These are phyloP conservation scores for Phytoseiulus persimilis DNA, from an alignment of 2,888 invertebrate species.

Conservation along the genomic window DNA sequence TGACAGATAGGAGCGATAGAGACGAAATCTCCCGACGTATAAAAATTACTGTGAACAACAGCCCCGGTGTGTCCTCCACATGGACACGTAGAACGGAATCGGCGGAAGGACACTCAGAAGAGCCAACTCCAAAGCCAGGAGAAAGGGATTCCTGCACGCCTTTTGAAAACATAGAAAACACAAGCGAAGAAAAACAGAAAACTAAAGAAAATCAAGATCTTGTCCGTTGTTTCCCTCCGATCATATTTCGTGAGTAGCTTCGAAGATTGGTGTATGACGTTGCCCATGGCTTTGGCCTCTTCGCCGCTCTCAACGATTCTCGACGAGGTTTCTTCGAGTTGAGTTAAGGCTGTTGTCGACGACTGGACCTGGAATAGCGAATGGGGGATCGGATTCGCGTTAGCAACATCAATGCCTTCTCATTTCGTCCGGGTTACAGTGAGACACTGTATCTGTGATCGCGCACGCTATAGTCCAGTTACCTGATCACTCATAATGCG, in stretches of 20 bases:
- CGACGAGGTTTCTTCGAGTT: slow-evolving; percentile 48
- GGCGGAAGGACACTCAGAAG: background rate
- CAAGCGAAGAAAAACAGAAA: slow-evolving; percentile 80
- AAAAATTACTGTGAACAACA: too few relatives aligned
- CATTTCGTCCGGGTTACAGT: too few relatives aligned
- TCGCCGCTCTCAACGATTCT: slow-evolving; percentile 61
- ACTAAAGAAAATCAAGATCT: slow-evolving; percentile 75
- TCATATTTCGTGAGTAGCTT: slow-evolving; percentile 88
- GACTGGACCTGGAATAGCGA: background rate
- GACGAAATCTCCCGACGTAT: too few relatives aligned
- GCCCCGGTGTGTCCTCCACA: background rate
- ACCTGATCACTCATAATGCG: slow-evolving; percentile 77
- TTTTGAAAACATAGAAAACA: slow-evolving; percentile 84
- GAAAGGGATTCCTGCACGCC: slow-evolving; percentile 54
- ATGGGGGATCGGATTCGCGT: background rate
- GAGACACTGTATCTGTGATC: too few relatives aligned
- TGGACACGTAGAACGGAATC: background rate
- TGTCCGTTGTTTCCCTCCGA: slow-evolving; percentile 86
- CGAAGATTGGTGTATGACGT: slow-evolving; percentile 76
- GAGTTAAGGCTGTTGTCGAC: slow-evolving; percentile 34
- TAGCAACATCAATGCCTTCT: too few relatives aligned
- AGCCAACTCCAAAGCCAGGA: slow-evolving; percentile 18
- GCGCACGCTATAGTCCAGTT: slow-evolving; percentile 50
- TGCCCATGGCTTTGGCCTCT: slow-evolving; percentile 75
- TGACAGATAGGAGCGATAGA: too few relatives aligned